Percentiles rank a stretch among this genome's conserved stretches.
Conservation (phyloP, 2,113 vertebrate genomes). For the Pedionomus torquatus region DNA sequence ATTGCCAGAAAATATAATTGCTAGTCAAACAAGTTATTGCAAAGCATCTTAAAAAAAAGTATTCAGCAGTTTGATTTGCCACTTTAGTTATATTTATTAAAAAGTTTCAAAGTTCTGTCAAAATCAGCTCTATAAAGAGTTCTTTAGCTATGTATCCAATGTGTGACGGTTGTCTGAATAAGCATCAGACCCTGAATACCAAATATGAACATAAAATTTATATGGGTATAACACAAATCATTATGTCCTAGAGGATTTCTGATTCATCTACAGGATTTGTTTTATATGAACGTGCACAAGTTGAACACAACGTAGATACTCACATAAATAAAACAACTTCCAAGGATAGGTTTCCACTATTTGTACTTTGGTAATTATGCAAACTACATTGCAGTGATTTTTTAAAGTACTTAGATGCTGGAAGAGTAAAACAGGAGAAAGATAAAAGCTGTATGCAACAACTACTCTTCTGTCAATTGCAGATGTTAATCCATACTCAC, state of each 20-base stretch:
- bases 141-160: not conserved
- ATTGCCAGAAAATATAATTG: not conserved
- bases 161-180: not conserved
- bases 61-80: not conserved
- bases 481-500: not conserved
- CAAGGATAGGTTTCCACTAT: not conserved
- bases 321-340: not conserved
- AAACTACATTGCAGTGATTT: not conserved
- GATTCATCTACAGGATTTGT: not conserved
- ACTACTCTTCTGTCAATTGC: not conserved
- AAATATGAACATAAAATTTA: not conserved
- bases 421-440: not conserved
- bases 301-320: not conserved
- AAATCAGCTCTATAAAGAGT: not conserved
- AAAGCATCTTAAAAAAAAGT: not conserved
- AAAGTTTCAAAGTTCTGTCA: not conserved
- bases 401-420: not conserved
- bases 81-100: not conserved
- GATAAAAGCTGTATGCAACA: not conserved
- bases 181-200: not conserved
- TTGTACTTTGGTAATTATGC: not conserved
- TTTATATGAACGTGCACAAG: fast-evolving
- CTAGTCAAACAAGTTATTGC: not conserved
- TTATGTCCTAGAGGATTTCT: not conserved
- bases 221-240: not conserved